phyloP scores from a whole-genome alignment of 1,140 invertebrate species.

The Polypedilum vanderplanki region DNA sequence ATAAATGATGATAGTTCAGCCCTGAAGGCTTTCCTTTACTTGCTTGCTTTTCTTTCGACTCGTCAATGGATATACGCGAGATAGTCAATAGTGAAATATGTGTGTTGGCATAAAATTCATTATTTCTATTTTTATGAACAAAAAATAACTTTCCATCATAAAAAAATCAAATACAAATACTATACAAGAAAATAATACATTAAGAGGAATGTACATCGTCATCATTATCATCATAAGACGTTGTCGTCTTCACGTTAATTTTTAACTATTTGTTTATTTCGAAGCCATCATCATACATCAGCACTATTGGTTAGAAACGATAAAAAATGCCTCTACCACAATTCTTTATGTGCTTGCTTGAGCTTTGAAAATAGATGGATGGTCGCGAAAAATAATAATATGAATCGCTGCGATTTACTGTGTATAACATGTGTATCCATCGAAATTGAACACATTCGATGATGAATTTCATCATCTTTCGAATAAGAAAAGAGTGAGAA shows the following conservation, averaged over 20 bases:
- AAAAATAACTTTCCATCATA: slow-evolving; percentile 14
- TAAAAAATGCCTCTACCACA: background rate
- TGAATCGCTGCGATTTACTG: background rate
- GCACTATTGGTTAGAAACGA: background rate
- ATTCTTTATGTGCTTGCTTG: background rate
- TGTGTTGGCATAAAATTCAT: slow-evolving; percentile 18
- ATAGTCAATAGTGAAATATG: background rate
- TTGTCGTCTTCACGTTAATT: background rate
- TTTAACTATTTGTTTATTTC: slow-evolving; percentile 20
- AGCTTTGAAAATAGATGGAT: background rate
- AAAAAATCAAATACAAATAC: slow-evolving; percentile 15
- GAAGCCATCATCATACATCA: background rate
- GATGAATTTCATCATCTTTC: background rate
- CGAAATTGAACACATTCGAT: background rate
- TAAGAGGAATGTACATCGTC: background rate
- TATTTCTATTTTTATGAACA: background rate
- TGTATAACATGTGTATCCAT: background rate
- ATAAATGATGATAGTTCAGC: slow-evolving; percentile 13
- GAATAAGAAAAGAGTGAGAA: background rate
- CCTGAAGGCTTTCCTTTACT: background rate
- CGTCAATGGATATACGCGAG: too few relatives aligned
- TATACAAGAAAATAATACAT: background rate
- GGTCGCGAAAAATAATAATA: slow-evolving; percentile 8
- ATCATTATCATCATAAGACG: background rate
- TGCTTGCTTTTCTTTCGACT: background rate